A percentile compares a stretch with the other conserved stretches of the same genome.
Evolutionary conservation across 1,140 invertebrate genomes (phyloP).

Genomic region (Globodera rostochiensis): DNA sequence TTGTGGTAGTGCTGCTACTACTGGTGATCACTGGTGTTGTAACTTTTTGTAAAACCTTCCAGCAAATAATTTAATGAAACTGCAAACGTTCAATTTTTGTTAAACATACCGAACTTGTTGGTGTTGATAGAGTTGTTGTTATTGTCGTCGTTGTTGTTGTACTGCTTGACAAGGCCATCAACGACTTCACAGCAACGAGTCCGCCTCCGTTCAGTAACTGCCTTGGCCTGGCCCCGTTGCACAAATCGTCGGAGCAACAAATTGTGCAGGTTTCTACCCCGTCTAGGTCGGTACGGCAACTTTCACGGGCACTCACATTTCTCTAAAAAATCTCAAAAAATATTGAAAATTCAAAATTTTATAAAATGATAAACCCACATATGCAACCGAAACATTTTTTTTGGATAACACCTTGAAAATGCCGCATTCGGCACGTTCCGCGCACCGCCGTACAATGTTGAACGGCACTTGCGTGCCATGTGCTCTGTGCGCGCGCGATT

Average conservation of each 20-base stretch:
- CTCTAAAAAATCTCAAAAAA: not conserved
- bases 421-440: not conserved
- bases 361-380: not conserved
- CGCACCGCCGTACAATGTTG: not conserved
- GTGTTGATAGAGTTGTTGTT: not conserved
- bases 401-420: not conserved
- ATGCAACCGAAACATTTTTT: not conserved
- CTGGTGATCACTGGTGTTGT: too few relatives aligned
- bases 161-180: not conserved
- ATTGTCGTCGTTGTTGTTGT: not conserved
- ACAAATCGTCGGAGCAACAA: constrained; percentile 20
- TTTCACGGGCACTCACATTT: constrained; percentile 16
- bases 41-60: too few relatives aligned
- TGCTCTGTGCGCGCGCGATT: not conserved
- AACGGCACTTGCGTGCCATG: not conserved
- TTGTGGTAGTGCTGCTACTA: too few relatives aligned
- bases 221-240: constrained; percentile 7
- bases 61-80: too few relatives aligned
- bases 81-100: too few relatives aligned
- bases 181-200: not conserved
- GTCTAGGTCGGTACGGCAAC: constrained; percentile 5
- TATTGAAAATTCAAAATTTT: not conserved
- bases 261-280: constrained; percentile 20
- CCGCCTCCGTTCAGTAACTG: constrained; percentile 8
- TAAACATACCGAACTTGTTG: not conserved